Conservation (phyloP, 2,888 invertebrate species). For the Drosophila formosana region DNA sequence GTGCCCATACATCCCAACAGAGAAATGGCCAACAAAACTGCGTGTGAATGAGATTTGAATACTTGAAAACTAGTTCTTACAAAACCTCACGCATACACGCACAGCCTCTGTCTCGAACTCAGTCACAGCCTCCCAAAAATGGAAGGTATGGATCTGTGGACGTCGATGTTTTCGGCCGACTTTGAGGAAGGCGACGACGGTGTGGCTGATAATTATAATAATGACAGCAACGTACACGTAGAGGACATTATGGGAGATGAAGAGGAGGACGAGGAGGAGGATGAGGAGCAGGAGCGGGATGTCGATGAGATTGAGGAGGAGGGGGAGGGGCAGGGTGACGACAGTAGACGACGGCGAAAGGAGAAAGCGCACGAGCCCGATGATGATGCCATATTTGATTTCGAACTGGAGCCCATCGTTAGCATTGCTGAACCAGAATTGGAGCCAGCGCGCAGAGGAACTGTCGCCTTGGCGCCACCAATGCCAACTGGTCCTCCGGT, state of each 20-base stretch:
- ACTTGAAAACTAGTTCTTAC: conserved; percentile 70
- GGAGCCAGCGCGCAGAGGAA: conserved; percentile 10
- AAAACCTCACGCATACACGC: conserved; percentile 52
- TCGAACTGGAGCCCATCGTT: conserved; percentile 67
- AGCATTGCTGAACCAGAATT: conserved; percentile 46
- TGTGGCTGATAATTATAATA: conserved; percentile 21
- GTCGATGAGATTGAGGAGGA: conserved; percentile 44
- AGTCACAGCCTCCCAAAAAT: conserved; percentile 56
- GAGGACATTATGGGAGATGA: conserved; percentile 56
- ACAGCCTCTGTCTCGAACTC: conserved; percentile 29
- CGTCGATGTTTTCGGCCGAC: conserved; percentile 80
- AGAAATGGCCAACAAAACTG: conserved; percentile 26
- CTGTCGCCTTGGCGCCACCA: conserved; percentile 37
- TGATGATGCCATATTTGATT: conserved; percentile 81
- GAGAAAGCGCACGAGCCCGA: conserved; percentile 60
- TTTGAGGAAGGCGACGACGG: conserved; percentile 63
- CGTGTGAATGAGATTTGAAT: conserved; percentile 51
- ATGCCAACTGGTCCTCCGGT: conserved; percentile 35
- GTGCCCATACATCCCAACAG: conserved; percentile 3
- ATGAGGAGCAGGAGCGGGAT: conserved; percentile 41
- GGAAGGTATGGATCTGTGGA: conserved; percentile 82
- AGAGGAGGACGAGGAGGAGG: conserved; percentile 43
- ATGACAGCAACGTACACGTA: conserved; percentile 24
- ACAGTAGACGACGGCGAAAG: background rate
- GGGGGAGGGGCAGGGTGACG: conserved; percentile 1